These are phyloP conservation scores for Drosophila mojavensis DNA, from an alignment of 1,140 invertebrate genomes.

Conservation along the genomic window DNA sequence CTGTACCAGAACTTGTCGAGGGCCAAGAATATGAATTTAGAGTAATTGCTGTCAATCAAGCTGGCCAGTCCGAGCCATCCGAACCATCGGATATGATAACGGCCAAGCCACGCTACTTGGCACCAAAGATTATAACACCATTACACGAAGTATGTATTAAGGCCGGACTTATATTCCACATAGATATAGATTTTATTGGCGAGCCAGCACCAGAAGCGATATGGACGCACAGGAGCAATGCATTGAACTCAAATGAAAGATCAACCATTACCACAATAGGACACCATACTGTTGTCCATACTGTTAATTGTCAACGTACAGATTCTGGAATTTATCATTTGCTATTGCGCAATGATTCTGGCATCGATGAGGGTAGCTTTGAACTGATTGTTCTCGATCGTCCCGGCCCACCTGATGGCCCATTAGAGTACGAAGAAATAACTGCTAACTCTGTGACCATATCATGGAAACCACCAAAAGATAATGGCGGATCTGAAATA, in stretches of 20 bases:
- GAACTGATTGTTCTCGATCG: constrained; percentile 95
- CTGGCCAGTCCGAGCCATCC: constrained; percentile 97
- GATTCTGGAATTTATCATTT: constrained; percentile 94
- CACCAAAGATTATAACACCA: constrained; percentile 96
- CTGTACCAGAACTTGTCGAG: constrained; percentile 94
- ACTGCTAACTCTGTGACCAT: constrained; percentile 96
- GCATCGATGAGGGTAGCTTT: constrained; percentile 95
- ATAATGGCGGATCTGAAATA: constrained; percentile 97
- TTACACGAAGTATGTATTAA: constrained; percentile 94
- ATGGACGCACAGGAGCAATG: constrained; percentile 90
- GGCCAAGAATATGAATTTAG: constrained; percentile 99
- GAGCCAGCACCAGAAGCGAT: constrained; percentile 92
- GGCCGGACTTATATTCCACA: constrained; percentile 95
- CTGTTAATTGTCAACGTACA: constrained; percentile 92
- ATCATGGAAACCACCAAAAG: constrained; percentile 97
- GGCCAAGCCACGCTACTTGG: constrained; percentile 93
- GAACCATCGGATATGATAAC: constrained; percentile 95
- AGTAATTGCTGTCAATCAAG: constrained; percentile 97
- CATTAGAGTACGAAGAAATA: constrained; percentile 96
- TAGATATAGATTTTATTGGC: constrained; percentile 96
- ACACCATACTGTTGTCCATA: constrained; percentile 95
- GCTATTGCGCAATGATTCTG: constrained; percentile 93
- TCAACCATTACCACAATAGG: constrained; percentile 95
- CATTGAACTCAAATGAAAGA: constrained; percentile 90
- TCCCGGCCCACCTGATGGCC: constrained; percentile 93